Percentiles rank a stretch among this genome's conserved stretches.
Conservation (phyloP, 2,888 invertebrate genomes). For the Bursaphelenchus okinawaensis region DNA sequence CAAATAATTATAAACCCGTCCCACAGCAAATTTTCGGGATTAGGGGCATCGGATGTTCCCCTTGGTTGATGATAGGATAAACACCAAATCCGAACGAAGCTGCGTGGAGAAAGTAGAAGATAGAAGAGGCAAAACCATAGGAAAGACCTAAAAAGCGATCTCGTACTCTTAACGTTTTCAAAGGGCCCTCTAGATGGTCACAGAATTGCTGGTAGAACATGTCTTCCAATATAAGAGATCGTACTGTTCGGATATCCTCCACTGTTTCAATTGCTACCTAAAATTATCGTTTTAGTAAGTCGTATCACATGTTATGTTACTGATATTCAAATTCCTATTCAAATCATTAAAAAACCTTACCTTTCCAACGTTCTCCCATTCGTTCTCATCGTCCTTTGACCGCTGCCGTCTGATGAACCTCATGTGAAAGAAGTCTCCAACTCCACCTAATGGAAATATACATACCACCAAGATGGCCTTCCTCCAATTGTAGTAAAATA, state of each 20-base stretch:
- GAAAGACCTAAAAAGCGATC: slow-evolving; percentile 39
- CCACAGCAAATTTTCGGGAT: too few species aligned
- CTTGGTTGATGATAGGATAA: slow-evolving; percentile 59
- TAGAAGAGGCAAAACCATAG: slow-evolving; percentile 54
- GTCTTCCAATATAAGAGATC: slow-evolving; percentile 59
- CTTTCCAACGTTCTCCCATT: slow-evolving; percentile 61
- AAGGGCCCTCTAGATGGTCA: slow-evolving; percentile 36
- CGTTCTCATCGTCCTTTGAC: slow-evolving; percentile 61
- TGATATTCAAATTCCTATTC: background rate
- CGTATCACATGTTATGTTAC: background rate
- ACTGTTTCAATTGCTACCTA: slow-evolving; percentile 60
- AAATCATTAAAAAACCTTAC: too few species aligned
- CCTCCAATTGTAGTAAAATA: slow-evolving; percentile 61
- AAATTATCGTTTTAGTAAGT: background rate
- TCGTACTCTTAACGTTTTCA: slow-evolving; percentile 27
- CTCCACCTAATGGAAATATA: slow-evolving; percentile 58
- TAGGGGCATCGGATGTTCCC: slow-evolving; percentile 60
- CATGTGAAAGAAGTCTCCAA: slow-evolving; percentile 59
- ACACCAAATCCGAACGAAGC: slow-evolving; percentile 59
- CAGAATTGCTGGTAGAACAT: slow-evolving; percentile 50
- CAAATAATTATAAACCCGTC: too few species aligned
- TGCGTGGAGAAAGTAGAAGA: slow-evolving; percentile 59
- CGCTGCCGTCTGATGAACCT: slow-evolving; percentile 59
- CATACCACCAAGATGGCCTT: slow-evolving; percentile 59
- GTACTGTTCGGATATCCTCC: slow-evolving; percentile 60